phyloP scores from a whole-genome alignment of 1,140 invertebrate species.

The Calephelis nemesis region DNA sequence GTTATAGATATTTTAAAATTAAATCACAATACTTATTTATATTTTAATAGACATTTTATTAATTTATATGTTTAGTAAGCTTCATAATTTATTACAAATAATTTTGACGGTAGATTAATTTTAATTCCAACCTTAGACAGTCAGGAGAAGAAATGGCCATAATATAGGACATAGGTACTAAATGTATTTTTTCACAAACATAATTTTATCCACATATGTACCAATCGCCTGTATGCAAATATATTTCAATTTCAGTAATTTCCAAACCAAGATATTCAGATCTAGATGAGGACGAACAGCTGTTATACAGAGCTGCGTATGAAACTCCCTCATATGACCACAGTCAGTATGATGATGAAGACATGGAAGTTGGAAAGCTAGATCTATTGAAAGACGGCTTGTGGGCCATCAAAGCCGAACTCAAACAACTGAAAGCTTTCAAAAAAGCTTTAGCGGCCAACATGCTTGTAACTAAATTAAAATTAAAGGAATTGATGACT shows the following conservation, averaged over 20 bases:
- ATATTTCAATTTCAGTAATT: conserved; percentile 32
- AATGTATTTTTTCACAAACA: no score
- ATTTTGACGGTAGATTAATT: no score
- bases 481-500: conserved; percentile 56
- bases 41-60: no score
- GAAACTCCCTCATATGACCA: conserved; percentile 59
- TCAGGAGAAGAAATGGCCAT: no score
- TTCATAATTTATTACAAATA: no score
- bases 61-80: no score
- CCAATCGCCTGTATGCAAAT: not conserved
- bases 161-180: no score
- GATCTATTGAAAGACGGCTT: conserved; percentile 61
- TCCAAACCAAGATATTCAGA: conserved; percentile 51
- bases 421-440: conserved; percentile 62
- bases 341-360: conserved; percentile 47
- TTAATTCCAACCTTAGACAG: no score
- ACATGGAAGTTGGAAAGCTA: conserved; percentile 45
- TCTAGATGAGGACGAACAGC: conserved; percentile 60
- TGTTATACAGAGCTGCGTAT: conserved; percentile 55
- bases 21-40: no score
- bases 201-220: not conserved
- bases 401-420: conserved; percentile 59
- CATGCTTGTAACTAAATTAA: conserved; percentile 56
- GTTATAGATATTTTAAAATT: no score
- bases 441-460: conserved; percentile 63